Conservation (phyloP, 2,797 vertebrate genomes). For the Falco columbarius region DNA sequence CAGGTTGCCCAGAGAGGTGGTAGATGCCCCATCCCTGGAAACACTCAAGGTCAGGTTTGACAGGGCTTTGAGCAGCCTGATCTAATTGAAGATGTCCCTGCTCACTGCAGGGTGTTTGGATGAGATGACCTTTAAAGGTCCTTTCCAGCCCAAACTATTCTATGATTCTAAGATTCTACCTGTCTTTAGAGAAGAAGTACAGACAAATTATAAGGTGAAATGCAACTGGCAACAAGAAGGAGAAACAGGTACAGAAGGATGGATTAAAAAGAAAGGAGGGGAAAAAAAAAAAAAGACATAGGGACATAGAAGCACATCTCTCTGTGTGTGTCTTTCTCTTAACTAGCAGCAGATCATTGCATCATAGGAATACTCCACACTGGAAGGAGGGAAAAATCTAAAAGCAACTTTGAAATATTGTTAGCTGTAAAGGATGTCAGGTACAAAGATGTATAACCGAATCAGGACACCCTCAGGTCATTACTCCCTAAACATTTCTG, state of each 20-base stretch:
- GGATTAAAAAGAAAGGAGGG: background rate
- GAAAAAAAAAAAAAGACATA: background rate
- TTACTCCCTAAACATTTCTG: background rate
- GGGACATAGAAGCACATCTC: background rate
- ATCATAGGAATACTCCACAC: background rate
- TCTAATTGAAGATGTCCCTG: background rate
- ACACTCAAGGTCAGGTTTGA: background rate
- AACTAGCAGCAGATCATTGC: background rate
- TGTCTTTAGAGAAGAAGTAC: background rate
- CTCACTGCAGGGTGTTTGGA: background rate
- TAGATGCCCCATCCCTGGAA: background rate
- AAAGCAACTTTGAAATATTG: background rate
- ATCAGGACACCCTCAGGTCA: background rate
- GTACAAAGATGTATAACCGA: background rate
- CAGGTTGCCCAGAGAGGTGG: background rate
- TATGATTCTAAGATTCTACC: background rate
- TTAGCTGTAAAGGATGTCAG: background rate
- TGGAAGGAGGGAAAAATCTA: background rate
- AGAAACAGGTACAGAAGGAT: background rate
- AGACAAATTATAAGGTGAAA: background rate
- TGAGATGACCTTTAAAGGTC: background rate
- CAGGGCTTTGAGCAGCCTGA: accelerated
- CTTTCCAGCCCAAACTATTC: background rate
- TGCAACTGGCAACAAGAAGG: background rate
- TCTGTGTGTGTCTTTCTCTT: background rate